Percentiles rank a stretch among this genome's conserved stretches.
phyloP scores from a whole-genome alignment of 2,113 vertebrate species.

The Lonchura striata region DNA sequence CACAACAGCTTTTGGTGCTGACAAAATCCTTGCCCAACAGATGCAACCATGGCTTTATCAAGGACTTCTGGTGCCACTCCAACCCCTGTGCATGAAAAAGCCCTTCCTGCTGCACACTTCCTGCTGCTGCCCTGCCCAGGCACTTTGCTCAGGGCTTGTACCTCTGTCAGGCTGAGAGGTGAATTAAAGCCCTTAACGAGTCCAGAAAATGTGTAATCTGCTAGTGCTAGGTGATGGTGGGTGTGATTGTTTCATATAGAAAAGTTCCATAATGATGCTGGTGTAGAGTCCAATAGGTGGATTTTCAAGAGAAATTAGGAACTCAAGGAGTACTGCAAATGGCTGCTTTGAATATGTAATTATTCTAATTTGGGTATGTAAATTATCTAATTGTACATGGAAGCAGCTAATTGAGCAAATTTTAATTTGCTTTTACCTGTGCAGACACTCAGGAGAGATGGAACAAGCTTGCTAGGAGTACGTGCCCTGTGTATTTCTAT shows the following conservation, averaged over 20 bases:
- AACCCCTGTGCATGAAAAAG: slow-evolving; percentile 2
- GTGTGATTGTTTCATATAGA: background rate
- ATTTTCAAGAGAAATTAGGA: background rate
- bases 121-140: slow-evolving; percentile 44
- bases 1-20: background rate
- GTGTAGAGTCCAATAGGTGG: background rate
- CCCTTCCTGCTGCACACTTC: slow-evolving; percentile 61
- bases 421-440: slow-evolving; percentile 33
- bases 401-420: slow-evolving; percentile 40
- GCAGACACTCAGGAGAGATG: background rate
- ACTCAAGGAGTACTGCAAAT: background rate
- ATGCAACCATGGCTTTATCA: slow-evolving; percentile 28
- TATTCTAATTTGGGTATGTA: slow-evolving; percentile 17
- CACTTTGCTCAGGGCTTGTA: background rate
- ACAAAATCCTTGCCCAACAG: slow-evolving; percentile 25
- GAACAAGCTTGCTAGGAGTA: background rate
- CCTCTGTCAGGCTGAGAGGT: background rate
- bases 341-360: slow-evolving; percentile 18
- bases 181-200: background rate
- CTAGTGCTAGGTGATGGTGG: no score
- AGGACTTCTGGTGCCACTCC: slow-evolving; percentile 18
- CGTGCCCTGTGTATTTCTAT: background rate
- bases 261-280: background rate
- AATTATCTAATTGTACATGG: slow-evolving; percentile 26
- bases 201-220: background rate